phyloP scores from a whole-genome alignment of 2,888 invertebrate species.

The Phoenoteleia sp. region DNA sequence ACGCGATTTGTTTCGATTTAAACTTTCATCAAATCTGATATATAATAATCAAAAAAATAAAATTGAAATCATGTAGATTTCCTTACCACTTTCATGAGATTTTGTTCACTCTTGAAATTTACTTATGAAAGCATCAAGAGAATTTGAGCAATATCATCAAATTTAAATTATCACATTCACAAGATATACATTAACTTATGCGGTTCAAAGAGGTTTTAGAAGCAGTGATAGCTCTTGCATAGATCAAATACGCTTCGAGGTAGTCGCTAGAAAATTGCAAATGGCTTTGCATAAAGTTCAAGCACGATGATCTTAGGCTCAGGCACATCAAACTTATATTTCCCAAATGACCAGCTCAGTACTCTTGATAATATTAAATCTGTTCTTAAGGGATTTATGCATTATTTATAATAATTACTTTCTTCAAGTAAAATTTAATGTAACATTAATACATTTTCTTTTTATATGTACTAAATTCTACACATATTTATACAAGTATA shows the following conservation, averaged over 20 bases:
- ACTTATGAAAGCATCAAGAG: too few relatives aligned
- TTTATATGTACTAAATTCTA: too few relatives aligned
- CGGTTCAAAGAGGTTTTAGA: conserved; percentile 3
- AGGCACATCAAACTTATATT: conserved; percentile 51
- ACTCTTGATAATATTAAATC: conserved; percentile 7
- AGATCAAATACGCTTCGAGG: not conserved
- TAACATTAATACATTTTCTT: not conserved
- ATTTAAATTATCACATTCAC: conserved; percentile 1
- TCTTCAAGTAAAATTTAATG: not conserved
- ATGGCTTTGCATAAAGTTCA: conserved; percentile 31
- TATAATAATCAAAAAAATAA: conserved; percentile 12
- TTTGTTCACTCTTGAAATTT: too few relatives aligned
- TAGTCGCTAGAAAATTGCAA: conserved; percentile 29
- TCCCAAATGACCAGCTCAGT: conserved; percentile 55
- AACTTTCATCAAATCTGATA: not conserved
- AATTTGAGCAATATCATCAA: not conserved
- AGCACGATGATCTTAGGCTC: conserved; percentile 30
- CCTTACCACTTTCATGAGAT: too few relatives aligned
- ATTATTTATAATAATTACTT: conserved; percentile 5
- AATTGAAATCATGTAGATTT: not conserved
- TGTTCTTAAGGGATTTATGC: conserved; percentile 19
- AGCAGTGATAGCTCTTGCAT: not conserved
- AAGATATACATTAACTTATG: conserved; percentile 4
- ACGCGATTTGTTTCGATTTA: conserved; percentile 19
- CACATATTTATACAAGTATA: too few relatives aligned